Conservation (phyloP, 2,888 invertebrate species). For the Yponomeuta malinellus region DNA sequence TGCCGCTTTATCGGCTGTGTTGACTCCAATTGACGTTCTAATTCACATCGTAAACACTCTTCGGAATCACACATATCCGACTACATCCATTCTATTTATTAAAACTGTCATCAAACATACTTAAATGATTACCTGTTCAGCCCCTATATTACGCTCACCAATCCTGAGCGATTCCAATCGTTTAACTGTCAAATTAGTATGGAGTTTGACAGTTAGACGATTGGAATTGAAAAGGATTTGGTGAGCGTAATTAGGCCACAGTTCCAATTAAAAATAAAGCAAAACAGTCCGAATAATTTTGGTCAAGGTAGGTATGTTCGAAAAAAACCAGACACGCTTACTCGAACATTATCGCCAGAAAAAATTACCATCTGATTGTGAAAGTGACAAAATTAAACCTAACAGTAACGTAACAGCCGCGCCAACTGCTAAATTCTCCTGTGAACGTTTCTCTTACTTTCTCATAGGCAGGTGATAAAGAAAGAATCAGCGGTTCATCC, state of each 20-base stretch:
- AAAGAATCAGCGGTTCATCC: neutral
- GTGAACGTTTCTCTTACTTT: slow-evolving; percentile 12
- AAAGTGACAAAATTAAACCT: slow-evolving; percentile 16
- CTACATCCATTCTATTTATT: neutral
- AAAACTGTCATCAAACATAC: neutral
- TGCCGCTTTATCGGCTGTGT: slow-evolving; percentile 42
- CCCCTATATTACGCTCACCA: too few species aligned
- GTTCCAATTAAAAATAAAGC: neutral
- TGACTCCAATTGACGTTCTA: slow-evolving; percentile 31
- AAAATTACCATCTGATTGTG: slow-evolving; percentile 11
- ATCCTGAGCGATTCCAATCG: too few species aligned
- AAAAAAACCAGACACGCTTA: neutral
- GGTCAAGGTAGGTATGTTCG: slow-evolving; percentile 11
- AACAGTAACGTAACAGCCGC: slow-evolving; percentile 11
- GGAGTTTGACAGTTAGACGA: too few species aligned
- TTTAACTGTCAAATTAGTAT: too few species aligned
- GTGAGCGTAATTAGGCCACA: too few species aligned
- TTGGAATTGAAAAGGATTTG: too few species aligned
- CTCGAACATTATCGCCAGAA: neutral
- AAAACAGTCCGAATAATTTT: neutral
- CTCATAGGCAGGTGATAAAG: slow-evolving; percentile 8
- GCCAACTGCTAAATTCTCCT: slow-evolving; percentile 10
- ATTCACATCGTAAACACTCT: slow-evolving; percentile 17
- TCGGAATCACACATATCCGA: neutral
- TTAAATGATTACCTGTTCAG: neutral